These are phyloP conservation scores for Microplitis demolitor DNA, from an alignment of 1,140 invertebrate species.

Conservation along the genomic window DNA sequence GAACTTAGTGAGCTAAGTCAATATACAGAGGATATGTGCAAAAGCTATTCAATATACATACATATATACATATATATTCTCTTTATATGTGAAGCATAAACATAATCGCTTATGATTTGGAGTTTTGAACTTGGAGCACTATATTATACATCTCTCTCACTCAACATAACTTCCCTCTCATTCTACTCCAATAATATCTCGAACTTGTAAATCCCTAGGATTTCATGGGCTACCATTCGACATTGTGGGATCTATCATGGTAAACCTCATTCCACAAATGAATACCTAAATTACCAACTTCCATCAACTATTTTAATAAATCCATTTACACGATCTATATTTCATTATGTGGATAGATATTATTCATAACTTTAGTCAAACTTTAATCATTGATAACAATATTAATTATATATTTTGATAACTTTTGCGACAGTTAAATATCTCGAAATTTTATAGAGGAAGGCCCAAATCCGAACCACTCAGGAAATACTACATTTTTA, in stretches of 20 bases:
- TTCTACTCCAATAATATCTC: not conserved
- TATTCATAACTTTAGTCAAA: too few species aligned
- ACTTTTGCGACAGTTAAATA: too few species aligned
- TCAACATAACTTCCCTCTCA: not conserved
- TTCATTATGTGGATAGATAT: too few species aligned
- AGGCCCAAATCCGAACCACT: too few species aligned
- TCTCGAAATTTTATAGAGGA: too few species aligned
- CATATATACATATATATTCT: too few species aligned
- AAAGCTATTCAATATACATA: not conserved
- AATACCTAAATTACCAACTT: not conserved
- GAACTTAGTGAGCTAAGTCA: not conserved
- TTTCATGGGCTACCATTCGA: not conserved
- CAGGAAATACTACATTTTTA: too few species aligned
- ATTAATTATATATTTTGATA: too few species aligned
- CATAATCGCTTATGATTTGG: not conserved
- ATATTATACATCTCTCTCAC: not conserved
- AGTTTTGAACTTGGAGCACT: not conserved
- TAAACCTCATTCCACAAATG: not conserved
- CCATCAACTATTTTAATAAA: not conserved
- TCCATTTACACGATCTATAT: not conserved
- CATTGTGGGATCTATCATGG: slow-evolving; percentile 1
- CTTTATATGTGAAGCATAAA: not conserved
- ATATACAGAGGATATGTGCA: not conserved
- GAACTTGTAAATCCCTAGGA: not conserved
- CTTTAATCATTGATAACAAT: too few species aligned